phyloP scores from a whole-genome alignment of 2,888 invertebrate genomes.

The Hetaerina titia region DNA sequence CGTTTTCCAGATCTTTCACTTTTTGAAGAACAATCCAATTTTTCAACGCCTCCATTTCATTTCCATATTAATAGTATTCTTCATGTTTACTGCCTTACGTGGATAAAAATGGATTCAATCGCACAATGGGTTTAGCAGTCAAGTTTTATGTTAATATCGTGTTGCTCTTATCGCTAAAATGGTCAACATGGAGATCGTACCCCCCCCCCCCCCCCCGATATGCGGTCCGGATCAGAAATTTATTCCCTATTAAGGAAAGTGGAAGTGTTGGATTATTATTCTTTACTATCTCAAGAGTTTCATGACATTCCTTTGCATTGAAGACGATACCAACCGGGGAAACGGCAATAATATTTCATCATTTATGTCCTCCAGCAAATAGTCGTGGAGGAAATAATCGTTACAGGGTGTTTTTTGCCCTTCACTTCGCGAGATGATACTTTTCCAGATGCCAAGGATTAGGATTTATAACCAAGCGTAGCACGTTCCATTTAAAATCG shows the following conservation, averaged over 20 bases:
- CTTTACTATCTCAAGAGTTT: not conserved
- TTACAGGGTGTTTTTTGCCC: constrained; percentile 22
- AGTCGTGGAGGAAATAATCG: constrained; percentile 4
- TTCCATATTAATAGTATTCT: not conserved
- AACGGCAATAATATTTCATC: constrained; percentile 4
- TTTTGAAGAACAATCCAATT: not conserved
- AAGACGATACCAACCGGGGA: not conserved
- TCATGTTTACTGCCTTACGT: not conserved
- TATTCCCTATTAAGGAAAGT: not conserved
- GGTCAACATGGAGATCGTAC: not conserved
- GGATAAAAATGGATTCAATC: not conserved
- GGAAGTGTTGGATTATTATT: not conserved
- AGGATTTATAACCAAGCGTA: not conserved
- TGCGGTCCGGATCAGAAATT: not conserved
- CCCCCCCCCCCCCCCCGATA: not conserved
- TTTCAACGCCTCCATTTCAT: not conserved
- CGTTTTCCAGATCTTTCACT: not conserved
- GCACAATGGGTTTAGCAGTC: not conserved
- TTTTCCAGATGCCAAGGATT: not conserved
- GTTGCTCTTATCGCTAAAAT: not conserved
- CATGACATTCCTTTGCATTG: not conserved
- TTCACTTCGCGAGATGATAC: not conserved
- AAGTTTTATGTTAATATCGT: not conserved
- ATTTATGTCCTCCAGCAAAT: not conserved
- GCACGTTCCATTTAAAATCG: constrained; percentile 1